Conservation (phyloP, 2,797 vertebrate species). For the Heterohyrax brucei region DNA sequence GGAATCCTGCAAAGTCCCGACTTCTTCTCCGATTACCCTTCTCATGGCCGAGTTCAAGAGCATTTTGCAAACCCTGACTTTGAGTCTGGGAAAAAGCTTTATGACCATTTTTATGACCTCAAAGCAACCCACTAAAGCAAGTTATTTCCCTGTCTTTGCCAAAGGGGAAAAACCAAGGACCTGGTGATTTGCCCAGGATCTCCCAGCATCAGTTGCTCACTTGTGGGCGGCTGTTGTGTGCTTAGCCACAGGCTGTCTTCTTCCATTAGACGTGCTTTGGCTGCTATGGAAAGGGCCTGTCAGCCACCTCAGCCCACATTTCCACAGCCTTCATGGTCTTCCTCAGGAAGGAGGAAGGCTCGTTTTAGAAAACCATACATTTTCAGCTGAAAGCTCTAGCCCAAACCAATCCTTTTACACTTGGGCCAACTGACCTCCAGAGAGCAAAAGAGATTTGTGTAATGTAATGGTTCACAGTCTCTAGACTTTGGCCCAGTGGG, state of each 20-base stretch:
- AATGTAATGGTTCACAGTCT: constrained; percentile 36
- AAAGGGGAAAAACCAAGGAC: constrained; percentile 79
- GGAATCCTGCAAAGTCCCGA: constrained; percentile 79
- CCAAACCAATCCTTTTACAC: constrained; percentile 62
- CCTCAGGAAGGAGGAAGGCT: constrained; percentile 63
- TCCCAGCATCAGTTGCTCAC: constrained; percentile 63
- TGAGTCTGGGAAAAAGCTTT: constrained; percentile 88
- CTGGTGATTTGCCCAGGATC: constrained; percentile 85
- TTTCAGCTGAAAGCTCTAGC: constrained; percentile 39
- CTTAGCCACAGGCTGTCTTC: constrained; percentile 49
- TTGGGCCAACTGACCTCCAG: constrained; percentile 69
- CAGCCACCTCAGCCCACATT: constrained; percentile 70
- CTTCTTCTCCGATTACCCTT: constrained; percentile 80
- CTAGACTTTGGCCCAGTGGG: background rate
- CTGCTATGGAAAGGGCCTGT: constrained; percentile 63
- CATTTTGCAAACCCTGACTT: constrained; percentile 78
- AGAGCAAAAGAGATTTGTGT: constrained; percentile 66
- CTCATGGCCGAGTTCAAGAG: constrained; percentile 82
- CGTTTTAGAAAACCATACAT: constrained; percentile 37
- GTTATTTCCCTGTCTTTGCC: constrained; percentile 81
- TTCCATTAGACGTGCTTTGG: constrained; percentile 64
- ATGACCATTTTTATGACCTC: constrained; percentile 87
- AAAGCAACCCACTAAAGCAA: constrained; percentile 80
- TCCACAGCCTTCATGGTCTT: constrained; percentile 48
- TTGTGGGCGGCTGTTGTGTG: background rate